Evolutionary conservation across 2,797 vertebrate genomes (phyloP), one percentile per base, ranked within the genome.

Genomic region (Periophthalmus magnuspinnatus): DNA sequence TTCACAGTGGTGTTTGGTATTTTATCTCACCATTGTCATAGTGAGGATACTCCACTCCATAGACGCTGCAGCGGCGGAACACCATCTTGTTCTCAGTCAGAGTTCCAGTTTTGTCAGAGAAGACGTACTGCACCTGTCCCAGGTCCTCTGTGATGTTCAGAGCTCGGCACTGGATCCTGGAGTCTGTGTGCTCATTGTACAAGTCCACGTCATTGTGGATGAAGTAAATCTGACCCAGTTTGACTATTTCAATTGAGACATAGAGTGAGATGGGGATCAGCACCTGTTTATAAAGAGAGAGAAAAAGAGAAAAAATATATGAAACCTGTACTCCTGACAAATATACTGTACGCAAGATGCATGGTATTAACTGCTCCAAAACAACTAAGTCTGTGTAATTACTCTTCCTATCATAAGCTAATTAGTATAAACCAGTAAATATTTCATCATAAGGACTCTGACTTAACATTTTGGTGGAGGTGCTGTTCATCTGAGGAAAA

Each of bases 61-160:
- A 95, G 66, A 99, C 93, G 66, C 94, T 97, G 84, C 97, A 99
- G 36, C 96, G 94, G 34, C 94, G 91, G 81, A 99, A 99, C 84
- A 97, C 95, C 97, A 99, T 99, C 85, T 97, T 97, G 86, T 99
- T 99, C 85, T 99, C 97, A 0, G 97, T 99, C 57, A 99, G 95
- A 0, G 97, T 99, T 81, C 97, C 97, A 0, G 97, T 99, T 87
- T 99, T 99, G 86, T 99, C 97, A 0, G 97, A 98, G 86, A 99
- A 99, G 71, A 99, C 82, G 74, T 96, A 96, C 72, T 98, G 94
- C 75, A 98, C 95, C 88, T 96, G 97, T 6, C 97, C 97, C 67
- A 99, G 93, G 78, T 99, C 96, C 88, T 99, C 97, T 0, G 97
- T 92, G 78, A 99, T 98, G 86, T 98, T 98, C 68, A 99, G 86